These are phyloP conservation scores for Neomonachus schauinslandi DNA, from an alignment of 2,113 vertebrate genomes.

Conservation along the genomic window DNA sequence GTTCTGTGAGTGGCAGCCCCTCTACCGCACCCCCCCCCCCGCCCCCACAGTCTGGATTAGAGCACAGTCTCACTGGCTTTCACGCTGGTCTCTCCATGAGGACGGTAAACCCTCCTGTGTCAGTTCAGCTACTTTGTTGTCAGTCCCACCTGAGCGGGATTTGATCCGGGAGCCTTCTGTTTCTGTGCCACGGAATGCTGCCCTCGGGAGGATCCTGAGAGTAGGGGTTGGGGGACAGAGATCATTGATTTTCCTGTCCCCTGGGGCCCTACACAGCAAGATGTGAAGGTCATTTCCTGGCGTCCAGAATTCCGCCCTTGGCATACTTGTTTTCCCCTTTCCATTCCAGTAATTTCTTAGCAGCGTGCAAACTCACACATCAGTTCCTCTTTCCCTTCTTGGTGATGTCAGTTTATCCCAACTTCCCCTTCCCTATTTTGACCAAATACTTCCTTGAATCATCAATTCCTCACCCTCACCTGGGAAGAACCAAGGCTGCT, in stretches of 20 bases:
- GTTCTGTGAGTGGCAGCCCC: neutral
- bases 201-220: too few species aligned
- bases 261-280: neutral
- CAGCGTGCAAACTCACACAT: neutral
- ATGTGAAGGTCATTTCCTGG: neutral
- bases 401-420: neutral
- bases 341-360: neutral
- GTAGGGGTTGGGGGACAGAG: neutral
- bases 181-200: neutral
- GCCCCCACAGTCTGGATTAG: neutral
- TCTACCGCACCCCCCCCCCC: fast-evolving
- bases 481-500: neutral
- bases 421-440: neutral
- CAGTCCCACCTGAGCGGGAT: neutral
- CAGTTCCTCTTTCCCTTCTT: neutral
- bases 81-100: neutral
- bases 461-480: neutral
- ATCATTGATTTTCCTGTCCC: neutral
- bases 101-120: fast-evolving
- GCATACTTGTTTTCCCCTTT: neutral
- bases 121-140: neutral
- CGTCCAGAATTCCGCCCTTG: neutral
- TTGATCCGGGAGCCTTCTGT: neutral
- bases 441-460: neutral
- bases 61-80: neutral